Conservation (phyloP, 2,888 invertebrate species). For the Volucella inflata region DNA sequence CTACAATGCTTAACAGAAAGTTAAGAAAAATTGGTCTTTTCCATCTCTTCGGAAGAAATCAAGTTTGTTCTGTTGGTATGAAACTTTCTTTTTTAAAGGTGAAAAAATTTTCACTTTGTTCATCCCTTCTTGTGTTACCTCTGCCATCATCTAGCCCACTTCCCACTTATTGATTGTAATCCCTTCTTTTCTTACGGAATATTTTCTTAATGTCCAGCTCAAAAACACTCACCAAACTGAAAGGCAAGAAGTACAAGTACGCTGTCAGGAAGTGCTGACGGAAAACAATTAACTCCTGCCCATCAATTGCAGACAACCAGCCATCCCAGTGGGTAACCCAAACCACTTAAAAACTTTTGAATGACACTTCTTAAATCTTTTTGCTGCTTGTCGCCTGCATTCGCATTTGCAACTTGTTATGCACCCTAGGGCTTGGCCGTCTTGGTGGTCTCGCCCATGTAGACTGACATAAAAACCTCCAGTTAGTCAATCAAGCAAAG, state of each 20-base stretch:
- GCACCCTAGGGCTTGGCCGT: slow-evolving; percentile 7
- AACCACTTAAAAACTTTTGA: slow-evolving; percentile 61
- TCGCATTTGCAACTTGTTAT: slow-evolving; percentile 2
- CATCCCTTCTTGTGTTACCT: too few relatives aligned
- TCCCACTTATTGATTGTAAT: slow-evolving; percentile 36
- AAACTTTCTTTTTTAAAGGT: too few relatives aligned
- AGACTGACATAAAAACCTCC: slow-evolving; percentile 14
- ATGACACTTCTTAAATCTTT: slow-evolving; percentile 46
- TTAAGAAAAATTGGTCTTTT: too few relatives aligned
- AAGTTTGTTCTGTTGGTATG: too few relatives aligned
- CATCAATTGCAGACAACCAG: slow-evolving; percentile 63
- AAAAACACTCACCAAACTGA: slow-evolving; percentile 44
- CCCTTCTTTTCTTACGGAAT: background rate
- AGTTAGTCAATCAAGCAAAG: slow-evolving; percentile 52
- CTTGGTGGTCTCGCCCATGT: background rate
- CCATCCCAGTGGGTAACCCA: slow-evolving; percentile 30
- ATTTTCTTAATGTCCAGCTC: slow-evolving; percentile 30
- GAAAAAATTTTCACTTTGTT: too few relatives aligned
- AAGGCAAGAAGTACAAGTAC: slow-evolving; percentile 11
- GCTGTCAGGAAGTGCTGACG: slow-evolving; percentile 41
- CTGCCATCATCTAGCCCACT: slow-evolving; percentile 8
- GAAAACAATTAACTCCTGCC: slow-evolving; percentile 71
- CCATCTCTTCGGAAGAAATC: too few relatives aligned
- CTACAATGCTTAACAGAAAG: too few relatives aligned
- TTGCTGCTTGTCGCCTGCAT: slow-evolving; percentile 38